phyloP scores from a whole-genome alignment of 2,797 vertebrate species.

The Rousettus madagascariensis region DNA sequence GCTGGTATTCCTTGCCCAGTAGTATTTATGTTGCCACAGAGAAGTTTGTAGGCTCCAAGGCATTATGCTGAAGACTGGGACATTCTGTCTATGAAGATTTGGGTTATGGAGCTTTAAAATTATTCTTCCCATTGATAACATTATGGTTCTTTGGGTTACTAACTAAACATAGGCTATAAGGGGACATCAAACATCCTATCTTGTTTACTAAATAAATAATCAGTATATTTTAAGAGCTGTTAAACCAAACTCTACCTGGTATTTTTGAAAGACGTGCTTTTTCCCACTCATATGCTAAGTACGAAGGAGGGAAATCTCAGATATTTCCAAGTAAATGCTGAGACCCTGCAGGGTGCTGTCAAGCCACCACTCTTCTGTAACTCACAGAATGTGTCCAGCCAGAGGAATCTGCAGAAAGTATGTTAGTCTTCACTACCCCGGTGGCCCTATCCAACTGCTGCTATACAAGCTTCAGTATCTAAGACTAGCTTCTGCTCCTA shows the following conservation, averaged over 20 bases:
- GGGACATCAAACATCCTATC: not conserved
- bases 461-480: not conserved
- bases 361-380: not conserved
- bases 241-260: not conserved
- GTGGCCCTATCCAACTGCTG: not conserved
- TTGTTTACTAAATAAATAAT: not conserved
- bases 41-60: not conserved
- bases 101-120: not conserved
- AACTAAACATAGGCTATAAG: not conserved
- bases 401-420: not conserved
- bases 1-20: not conserved
- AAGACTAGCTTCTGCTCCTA: not conserved
- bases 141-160: not conserved
- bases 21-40: not conserved
- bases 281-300: not conserved
- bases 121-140: not conserved
- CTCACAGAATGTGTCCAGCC: not conserved
- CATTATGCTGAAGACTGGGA: not conserved
- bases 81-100: not conserved
- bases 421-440: not conserved
- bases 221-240: not conserved
- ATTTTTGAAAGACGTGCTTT: slow-evolving; percentile 24
- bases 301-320: not conserved
- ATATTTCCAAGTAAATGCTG: not conserved
- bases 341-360: not conserved